These are phyloP conservation scores for Prosopocoilus inquinatus DNA, from an alignment of 2,888 invertebrate genomes.

Conservation along the genomic window DNA sequence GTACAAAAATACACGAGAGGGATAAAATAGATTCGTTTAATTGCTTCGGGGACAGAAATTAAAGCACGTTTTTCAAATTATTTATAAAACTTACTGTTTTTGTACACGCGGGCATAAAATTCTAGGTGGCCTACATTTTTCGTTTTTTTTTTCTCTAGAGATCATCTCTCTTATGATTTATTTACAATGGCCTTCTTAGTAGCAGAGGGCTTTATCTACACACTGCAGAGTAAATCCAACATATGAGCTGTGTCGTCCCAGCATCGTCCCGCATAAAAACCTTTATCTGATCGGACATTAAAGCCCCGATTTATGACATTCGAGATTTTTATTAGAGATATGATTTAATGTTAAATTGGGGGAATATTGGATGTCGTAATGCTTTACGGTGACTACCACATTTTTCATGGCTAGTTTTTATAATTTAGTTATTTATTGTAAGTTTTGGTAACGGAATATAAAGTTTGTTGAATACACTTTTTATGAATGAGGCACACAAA, in stretches of 20 bases:
- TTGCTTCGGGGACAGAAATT: too few relatives aligned
- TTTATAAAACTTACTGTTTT: too few relatives aligned
- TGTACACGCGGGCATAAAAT: too few relatives aligned
- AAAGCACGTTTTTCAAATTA: too few relatives aligned
- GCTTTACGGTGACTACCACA: background rate
- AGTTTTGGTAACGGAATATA: too few relatives aligned
- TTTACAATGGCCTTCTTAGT: background rate
- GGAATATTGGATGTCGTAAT: slow-evolving; percentile 5
- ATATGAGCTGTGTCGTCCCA: background rate
- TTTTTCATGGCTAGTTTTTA: background rate
- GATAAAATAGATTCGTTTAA: too few relatives aligned
- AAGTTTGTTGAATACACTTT: too few relatives aligned
- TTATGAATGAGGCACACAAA: too few relatives aligned
- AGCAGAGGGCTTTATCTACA: background rate
- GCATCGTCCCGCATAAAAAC: background rate
- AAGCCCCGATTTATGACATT: slow-evolving; percentile 12
- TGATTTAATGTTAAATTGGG: slow-evolving; percentile 10
- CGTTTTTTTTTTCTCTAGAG: background rate
- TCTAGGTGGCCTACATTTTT: background rate
- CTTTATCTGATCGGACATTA: slow-evolving; percentile 12
- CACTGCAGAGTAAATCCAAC: background rate
- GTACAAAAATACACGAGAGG: too few relatives aligned
- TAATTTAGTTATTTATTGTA: too few relatives aligned
- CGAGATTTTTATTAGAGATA: slow-evolving; percentile 10
- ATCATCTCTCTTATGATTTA: background rate